phyloP scores from a whole-genome alignment of 1,140 invertebrate genomes.

The Nasonia giraulti region DNA sequence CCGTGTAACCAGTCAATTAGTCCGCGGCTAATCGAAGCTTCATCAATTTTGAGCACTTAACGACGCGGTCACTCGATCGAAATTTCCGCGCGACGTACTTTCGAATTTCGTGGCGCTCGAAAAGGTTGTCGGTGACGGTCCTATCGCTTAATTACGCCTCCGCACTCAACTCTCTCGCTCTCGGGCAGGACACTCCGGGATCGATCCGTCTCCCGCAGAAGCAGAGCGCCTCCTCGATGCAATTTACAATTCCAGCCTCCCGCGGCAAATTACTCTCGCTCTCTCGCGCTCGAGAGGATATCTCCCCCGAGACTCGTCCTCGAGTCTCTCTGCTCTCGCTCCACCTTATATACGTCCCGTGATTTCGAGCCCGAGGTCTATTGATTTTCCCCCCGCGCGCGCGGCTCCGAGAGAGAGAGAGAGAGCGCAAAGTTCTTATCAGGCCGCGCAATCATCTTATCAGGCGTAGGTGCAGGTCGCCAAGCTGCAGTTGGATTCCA shows the following conservation, averaged over 20 bases:
- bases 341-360: background rate
- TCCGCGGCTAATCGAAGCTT: background rate
- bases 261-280: background rate
- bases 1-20: constrained; percentile 6
- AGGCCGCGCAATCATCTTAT: constrained; percentile 42
- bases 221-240: background rate
- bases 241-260: constrained; percentile 1
- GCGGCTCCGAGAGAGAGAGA: background rate
- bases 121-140: no score
- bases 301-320: constrained; percentile 21
- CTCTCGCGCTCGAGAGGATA: background rate
- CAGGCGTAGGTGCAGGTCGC: background rate
- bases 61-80: no score
- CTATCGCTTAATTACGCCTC: background rate
- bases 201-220: background rate
- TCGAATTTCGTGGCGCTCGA: no score
- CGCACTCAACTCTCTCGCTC: no score
- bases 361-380: constrained; percentile 35
- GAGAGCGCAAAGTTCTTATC: constrained; percentile 32
- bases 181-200: background rate
- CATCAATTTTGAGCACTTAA: background rate
- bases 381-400: constrained; percentile 8
- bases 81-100: no score
- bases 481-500: constrained; percentile 18
- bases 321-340: background rate